phyloP scores from a whole-genome alignment of 2,888 invertebrate genomes.

The Leucozona laternaria region DNA sequence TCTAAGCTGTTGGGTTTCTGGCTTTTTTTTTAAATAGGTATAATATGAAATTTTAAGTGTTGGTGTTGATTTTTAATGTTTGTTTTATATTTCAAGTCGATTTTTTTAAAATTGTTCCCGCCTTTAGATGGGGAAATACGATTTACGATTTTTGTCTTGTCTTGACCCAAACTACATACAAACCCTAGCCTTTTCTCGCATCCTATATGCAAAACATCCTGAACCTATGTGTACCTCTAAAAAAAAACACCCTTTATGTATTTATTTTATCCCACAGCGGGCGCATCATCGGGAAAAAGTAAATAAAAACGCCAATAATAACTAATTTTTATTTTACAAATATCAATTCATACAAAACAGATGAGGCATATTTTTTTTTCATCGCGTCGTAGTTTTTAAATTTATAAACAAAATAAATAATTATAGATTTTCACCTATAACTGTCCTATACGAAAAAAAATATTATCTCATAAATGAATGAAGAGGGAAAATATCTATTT shows the following conservation, averaged over 20 bases:
- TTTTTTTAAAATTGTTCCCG: too few species aligned
- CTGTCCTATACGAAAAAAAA: background rate
- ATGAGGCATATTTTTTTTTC: background rate
- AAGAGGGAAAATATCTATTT: conserved; percentile 19
- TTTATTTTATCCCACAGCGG: conserved; percentile 2
- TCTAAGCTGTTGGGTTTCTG: too few species aligned
- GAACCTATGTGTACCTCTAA: too few species aligned
- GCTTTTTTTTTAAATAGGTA: too few species aligned
- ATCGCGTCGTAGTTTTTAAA: background rate
- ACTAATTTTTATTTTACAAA: conserved; percentile 5
- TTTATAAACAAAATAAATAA: conserved; percentile 1
- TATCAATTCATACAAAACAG: background rate
- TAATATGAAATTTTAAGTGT: too few species aligned
- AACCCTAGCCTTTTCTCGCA: too few species aligned
- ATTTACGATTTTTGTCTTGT: too few species aligned
- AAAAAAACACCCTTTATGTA: background rate
- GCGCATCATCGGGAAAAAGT: background rate
- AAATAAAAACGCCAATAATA: background rate
- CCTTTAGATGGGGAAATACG: too few species aligned
- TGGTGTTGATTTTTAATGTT: too few species aligned
- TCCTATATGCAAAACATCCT: too few species aligned
- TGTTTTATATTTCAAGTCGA: too few species aligned
- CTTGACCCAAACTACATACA: too few species aligned
- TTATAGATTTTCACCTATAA: conserved; percentile 17
- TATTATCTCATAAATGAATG: conserved; percentile 16